These are phyloP conservation scores for Platysteira castanea DNA, from an alignment of 2,113 vertebrate genomes.

Conservation along the genomic window DNA sequence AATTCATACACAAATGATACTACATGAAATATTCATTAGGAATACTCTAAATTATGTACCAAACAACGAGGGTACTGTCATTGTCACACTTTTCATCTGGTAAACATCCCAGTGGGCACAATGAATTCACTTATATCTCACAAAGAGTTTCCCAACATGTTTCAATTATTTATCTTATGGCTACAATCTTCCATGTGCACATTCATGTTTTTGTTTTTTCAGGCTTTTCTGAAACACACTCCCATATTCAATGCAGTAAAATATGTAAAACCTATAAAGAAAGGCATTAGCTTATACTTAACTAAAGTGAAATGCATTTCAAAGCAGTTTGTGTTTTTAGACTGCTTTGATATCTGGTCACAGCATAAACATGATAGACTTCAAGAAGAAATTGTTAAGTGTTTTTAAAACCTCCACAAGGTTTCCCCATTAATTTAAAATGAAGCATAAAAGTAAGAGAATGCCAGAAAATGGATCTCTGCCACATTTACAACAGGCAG, in stretches of 20 bases:
- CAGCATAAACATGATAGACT: constrained; percentile 9
- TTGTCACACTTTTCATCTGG: constrained; percentile 58
- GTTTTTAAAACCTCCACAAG: background rate
- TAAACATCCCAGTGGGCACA: constrained; percentile 62
- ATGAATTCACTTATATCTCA: constrained; percentile 43
- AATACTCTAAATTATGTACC: constrained; percentile 65
- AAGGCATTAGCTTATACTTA: background rate
- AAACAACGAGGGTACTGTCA: constrained; percentile 54
- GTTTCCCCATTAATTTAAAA: background rate
- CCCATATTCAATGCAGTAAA: background rate
- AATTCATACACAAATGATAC: constrained; percentile 67
- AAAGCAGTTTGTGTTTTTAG: constrained; percentile 23
- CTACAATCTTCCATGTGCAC: background rate
- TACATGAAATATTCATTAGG: constrained; percentile 70
- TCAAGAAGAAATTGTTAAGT: background rate
- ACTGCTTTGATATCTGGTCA: constrained; percentile 19
- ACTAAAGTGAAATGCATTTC: background rate
- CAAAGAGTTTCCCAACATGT: constrained; percentile 57
- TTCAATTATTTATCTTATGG: constrained; percentile 67
- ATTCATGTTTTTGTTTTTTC: constrained; percentile 10
- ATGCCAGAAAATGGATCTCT: background rate
- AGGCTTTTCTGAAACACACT: background rate
- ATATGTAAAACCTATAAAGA: background rate
- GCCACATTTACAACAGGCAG: background rate
- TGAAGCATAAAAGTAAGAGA: background rate